These are phyloP conservation scores for Pteruthius melanotis DNA, from an alignment of 2,113 vertebrate species.

Conservation along the genomic window DNA sequence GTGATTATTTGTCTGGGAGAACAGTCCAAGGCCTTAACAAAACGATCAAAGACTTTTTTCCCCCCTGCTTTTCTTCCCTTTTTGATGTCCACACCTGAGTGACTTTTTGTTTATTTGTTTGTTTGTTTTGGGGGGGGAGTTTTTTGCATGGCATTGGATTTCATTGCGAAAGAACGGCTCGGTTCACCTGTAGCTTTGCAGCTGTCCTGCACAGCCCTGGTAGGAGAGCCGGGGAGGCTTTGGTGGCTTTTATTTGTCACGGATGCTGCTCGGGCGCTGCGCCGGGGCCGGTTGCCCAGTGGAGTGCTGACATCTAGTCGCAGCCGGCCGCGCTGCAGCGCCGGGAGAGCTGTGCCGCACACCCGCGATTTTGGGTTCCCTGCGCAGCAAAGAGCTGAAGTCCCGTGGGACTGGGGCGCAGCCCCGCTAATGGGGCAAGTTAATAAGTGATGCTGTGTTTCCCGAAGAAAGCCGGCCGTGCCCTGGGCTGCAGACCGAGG, in stretches of 20 bases:
- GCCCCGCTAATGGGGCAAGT: neutral
- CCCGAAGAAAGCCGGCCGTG: neutral
- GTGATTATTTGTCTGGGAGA: neutral
- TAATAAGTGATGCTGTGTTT: rapidly evolving
- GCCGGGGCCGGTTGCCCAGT: neutral
- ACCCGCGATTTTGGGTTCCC: rapidly evolving
- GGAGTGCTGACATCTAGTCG: constrained; percentile 61
- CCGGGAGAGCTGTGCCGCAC: neutral
- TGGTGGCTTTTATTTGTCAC: neutral
- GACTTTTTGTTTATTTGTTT: neutral
- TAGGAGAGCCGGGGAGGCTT: rapidly evolving
- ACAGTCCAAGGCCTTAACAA: neutral
- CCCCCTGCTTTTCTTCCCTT: neutral
- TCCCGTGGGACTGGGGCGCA: rapidly evolving
- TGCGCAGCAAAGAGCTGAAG: rapidly evolving
- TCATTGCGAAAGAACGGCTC: neutral
- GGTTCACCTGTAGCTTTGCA: neutral
- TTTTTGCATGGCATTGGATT: neutral
- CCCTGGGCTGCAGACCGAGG: neutral
- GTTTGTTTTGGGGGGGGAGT: too few relatives aligned
- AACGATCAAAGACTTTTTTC: neutral
- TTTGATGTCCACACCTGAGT: neutral
- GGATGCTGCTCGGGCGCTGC: neutral
- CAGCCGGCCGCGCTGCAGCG: neutral
- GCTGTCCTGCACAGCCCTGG: neutral